Conservation (phyloP, 2,797 vertebrate genomes). For the Halcyon leucocephala region DNA sequence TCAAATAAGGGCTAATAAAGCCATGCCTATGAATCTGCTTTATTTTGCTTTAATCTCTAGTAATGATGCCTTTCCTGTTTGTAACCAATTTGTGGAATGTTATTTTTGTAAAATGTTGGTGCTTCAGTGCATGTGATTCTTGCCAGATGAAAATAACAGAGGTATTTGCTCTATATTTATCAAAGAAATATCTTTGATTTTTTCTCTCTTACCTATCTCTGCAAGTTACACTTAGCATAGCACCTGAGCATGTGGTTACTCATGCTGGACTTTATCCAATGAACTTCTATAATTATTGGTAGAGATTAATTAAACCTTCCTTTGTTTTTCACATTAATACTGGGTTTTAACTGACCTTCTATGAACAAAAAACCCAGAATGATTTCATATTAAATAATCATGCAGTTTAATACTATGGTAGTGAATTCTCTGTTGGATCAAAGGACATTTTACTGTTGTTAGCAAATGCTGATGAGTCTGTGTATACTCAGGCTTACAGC, state of each 20-base stretch:
- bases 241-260: neutral
- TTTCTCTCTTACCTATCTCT: neutral
- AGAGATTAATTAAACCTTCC: neutral
- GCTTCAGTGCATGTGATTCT: neutral
- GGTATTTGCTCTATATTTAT: neutral
- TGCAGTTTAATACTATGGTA: neutral
- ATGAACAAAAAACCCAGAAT: neutral
- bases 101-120: neutral
- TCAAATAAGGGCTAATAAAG: neutral
- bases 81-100: neutral
- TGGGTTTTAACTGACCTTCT: neutral
- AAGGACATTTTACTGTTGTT: accelerated
- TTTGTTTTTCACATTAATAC: neutral
- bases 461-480: accelerated
- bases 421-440: neutral
- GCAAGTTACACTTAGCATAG: neutral
- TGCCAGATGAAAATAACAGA: neutral
- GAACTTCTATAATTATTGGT: neutral
- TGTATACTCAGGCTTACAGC: accelerated
- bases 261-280: neutral
- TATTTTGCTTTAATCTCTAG: neutral
- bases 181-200: neutral
- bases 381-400: neutral
- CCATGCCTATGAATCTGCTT: neutral
- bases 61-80: neutral